These are phyloP conservation scores for Diploptera punctata DNA, from an alignment of 2,888 invertebrate species.

Conservation along the genomic window DNA sequence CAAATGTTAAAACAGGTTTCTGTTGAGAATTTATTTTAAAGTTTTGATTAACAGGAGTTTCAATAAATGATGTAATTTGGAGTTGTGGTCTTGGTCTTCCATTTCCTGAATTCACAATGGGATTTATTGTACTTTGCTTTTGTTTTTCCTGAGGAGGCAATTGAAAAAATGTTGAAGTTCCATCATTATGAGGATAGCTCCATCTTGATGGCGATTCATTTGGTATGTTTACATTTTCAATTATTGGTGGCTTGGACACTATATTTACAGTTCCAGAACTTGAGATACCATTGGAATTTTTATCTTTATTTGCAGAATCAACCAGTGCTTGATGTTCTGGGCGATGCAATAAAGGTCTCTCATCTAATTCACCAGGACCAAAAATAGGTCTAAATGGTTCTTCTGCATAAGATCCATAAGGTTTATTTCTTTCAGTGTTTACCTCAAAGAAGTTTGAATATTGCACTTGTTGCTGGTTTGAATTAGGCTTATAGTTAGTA, in stretches of 20 bases:
- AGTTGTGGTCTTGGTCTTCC: conserved; percentile 21
- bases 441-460: too few relatives aligned
- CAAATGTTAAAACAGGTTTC: not conserved
- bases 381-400: conserved; percentile 47
- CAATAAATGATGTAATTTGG: not conserved
- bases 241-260: not conserved
- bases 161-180: conserved; percentile 29
- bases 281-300: not conserved
- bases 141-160: conserved; percentile 12
- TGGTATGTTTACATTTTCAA: conserved; percentile 3
- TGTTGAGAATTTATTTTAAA: not conserved
- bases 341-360: conserved; percentile 1
- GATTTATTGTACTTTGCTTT: not conserved
- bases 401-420: conserved; percentile 43
- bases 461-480: not conserved
- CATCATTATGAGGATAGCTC: conserved; percentile 33
- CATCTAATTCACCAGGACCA: conserved; percentile 42
- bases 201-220: conserved; percentile 36
- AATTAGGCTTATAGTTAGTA: not conserved
- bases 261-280: not conserved
- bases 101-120: conserved; percentile 12
- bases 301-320: not conserved
- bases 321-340: conserved; percentile 15
- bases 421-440: conserved; percentile 26
- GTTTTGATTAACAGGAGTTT: too few relatives aligned